Evolutionary conservation across 2,797 vertebrate genomes (phyloP), one percentile per base, ranked within the genome.

Genomic region (Liparis tanakae): DNA sequence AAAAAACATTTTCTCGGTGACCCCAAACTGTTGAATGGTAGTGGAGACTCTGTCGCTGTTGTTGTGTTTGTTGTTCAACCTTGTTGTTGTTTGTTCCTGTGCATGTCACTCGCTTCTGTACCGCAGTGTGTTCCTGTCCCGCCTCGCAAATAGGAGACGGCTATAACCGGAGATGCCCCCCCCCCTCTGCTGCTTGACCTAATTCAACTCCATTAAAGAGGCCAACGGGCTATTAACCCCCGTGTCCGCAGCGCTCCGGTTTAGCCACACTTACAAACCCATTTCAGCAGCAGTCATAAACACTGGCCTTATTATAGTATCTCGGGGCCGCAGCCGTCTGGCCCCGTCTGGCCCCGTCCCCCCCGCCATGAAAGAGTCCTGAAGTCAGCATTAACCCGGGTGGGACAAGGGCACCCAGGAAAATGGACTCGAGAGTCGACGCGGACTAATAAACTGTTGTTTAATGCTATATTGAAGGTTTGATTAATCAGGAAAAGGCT

Each of bases 181-280:
- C 72, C 84, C 82, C 85, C 74, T 77, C 83, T 79, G 83, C 76
- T 79, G 86, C 83, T 77, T 72, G 78, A 87, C 83, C 87, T 87
- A 82, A 89, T 91, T 83, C 88, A 84, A 87, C 85, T 84, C 89
- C 89, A 93, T 94, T 94, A 94, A 93, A 90, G 82, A 91, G 89
- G 93, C 84, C 92, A 93, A 92, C 87, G 91, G 91, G 84, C 90
- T 92, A 93, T 94, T 94, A 94, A 94, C 93, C 93, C 82, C 77
- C 2, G 33, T 76, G 78, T 93, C 25, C 25, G 25, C 4, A 30
- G 25, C 25, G 2, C 25, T 2, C 25, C 25, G 85, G 87, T 91
- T 89, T 88, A 87, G 89, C 84, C 51, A 37, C 39, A 68, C 90
- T 91, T 88, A 89, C 91, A 91, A 91, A 91, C 79, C 91, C 90